Conservation (phyloP, 2,888 invertebrate genomes). For the Candidula unifasciata region DNA sequence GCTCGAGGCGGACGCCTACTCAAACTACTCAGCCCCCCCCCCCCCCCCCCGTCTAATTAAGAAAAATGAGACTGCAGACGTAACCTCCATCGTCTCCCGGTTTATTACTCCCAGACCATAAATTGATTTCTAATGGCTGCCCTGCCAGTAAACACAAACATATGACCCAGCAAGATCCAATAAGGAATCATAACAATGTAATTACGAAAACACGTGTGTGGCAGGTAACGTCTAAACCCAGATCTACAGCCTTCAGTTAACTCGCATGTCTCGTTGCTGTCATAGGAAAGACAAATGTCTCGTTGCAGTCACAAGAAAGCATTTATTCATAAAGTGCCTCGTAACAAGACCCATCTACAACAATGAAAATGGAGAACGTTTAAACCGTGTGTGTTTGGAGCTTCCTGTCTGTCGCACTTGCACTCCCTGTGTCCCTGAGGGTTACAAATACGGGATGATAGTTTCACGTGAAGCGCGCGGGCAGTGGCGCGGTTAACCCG, state of each 20-base stretch:
- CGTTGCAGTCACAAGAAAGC: background rate
- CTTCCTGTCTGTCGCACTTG: background rate
- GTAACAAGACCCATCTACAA: background rate
- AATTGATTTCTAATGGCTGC: background rate
- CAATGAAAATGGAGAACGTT: background rate
- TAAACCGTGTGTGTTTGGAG: background rate
- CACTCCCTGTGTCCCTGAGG: background rate
- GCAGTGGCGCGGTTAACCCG: background rate
- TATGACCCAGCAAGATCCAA: background rate
- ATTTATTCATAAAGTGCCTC: constrained; percentile 8
- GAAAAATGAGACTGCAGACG: background rate
- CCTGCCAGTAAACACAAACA: background rate
- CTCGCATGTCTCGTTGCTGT: background rate
- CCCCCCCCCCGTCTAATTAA: too few species aligned
- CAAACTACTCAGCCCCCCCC: too few species aligned
- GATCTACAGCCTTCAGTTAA: background rate
- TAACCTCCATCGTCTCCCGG: too few species aligned
- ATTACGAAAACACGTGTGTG: constrained; percentile 24
- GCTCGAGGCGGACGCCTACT: too few species aligned
- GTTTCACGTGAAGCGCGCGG: background rate
- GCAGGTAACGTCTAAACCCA: background rate
- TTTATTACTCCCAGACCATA: background rate
- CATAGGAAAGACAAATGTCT: background rate
- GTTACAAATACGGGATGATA: constrained; percentile 23
- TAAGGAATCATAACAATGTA: constrained; percentile 19